phyloP scores from a whole-genome alignment of 2,888 invertebrate species.

The Myopa tessellatipennis region DNA sequence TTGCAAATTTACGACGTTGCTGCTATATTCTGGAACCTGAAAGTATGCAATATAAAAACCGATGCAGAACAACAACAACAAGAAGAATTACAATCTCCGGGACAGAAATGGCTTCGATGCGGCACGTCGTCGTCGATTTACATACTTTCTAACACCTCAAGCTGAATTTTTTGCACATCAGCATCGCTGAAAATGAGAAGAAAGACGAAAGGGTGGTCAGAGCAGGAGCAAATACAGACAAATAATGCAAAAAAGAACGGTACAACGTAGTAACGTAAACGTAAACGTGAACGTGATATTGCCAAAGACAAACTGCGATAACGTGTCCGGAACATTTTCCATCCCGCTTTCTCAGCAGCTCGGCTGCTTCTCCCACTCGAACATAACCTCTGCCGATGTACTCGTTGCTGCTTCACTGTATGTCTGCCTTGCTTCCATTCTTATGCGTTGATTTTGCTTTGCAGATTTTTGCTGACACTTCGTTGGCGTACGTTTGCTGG shows the following conservation, averaged over 20 bases:
- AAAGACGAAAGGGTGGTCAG: background rate
- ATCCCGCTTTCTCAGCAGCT: background rate
- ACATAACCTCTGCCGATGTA: background rate
- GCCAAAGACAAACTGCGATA: constrained; percentile 49
- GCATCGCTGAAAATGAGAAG: background rate
- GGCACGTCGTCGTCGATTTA: constrained; percentile 17
- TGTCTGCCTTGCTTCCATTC: background rate
- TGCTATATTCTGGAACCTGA: background rate
- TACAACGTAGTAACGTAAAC: constrained; percentile 20
- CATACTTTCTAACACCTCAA: constrained; percentile 29
- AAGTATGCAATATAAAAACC: constrained; percentile 14
- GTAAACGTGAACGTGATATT: constrained; percentile 51
- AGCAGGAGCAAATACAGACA: background rate
- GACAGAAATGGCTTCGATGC: constrained; percentile 10
- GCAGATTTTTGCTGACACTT: constrained; percentile 38
- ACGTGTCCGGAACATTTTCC: constrained; percentile 17
- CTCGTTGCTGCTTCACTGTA: background rate
- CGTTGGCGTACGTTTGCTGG: constrained; percentile 8
- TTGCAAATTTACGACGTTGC: background rate
- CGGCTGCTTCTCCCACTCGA: background rate
- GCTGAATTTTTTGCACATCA: constrained; percentile 35
- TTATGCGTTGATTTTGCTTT: constrained; percentile 33
- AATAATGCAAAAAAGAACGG: background rate
- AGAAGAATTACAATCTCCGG: background rate
- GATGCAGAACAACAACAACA: constrained; percentile 6